Evolutionary conservation across 2,113 vertebrate genomes (phyloP).

Genomic region (Ramphastos sulfuratus): DNA sequence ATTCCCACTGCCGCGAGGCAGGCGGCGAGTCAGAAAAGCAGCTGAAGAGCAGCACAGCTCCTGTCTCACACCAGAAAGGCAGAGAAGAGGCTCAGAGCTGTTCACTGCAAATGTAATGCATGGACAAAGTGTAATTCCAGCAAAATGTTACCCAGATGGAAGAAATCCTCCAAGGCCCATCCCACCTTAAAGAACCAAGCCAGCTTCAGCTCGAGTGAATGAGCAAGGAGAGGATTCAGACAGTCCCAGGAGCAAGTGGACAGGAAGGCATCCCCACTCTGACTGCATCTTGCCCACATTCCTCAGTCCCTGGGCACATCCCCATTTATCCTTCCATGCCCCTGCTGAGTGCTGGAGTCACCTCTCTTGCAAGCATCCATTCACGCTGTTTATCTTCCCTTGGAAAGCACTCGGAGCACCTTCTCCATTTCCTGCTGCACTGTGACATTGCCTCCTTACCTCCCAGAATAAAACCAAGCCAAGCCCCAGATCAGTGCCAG

Average conservation of each 20-base stretch:
- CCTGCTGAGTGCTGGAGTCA: background rate
- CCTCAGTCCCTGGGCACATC: background rate
- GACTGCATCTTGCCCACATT: background rate
- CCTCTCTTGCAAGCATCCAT: background rate
- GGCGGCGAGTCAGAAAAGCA: background rate
- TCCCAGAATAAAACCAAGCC: background rate
- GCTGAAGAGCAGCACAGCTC: background rate
- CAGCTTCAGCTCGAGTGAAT: background rate
- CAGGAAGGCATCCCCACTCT: background rate
- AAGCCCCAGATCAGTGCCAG: background rate
- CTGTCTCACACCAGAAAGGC: background rate
- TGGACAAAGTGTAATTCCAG: background rate
- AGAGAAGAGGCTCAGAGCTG: background rate
- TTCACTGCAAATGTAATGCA: background rate
- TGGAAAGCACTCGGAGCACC: background rate
- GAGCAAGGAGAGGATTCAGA: background rate
- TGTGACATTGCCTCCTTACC: background rate
- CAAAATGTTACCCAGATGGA: background rate
- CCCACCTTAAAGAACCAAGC: background rate
- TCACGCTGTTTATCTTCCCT: background rate
- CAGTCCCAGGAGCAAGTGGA: background rate
- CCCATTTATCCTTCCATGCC: background rate
- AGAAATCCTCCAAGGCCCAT: background rate
- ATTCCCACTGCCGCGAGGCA: accelerated
- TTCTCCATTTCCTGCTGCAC: background rate